Base-by-base conservation (phyloP, 2,888 invertebrate species). In the Watsonalla cultraria region DNA sequence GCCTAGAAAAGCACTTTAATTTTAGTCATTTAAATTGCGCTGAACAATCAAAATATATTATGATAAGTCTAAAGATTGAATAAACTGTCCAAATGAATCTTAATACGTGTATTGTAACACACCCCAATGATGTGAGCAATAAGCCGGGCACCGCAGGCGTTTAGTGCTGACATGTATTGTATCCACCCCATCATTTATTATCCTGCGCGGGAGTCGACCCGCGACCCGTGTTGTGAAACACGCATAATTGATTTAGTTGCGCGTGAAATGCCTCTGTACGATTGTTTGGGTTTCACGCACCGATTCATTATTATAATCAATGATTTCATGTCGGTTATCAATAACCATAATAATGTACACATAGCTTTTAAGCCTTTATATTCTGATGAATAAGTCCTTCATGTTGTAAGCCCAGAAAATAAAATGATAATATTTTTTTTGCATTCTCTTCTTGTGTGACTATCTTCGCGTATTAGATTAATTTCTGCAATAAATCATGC, bases 111-210 rank as follows among this genome's bases (percentile, higher is more conserved):
- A 8, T 46, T 49, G 46, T 42, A 37, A 52, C 58, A 59, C 74
- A 42, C 70, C 68, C 76, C 80, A 81, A 66, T 76, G 76, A 48
- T 56, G 52, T 54, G 42, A 68, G 56, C 70, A 77, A 76, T 85
- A 84, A 85, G 81, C 82, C 76, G 68, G 71, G 66, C 74, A 84
- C 89, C 87, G 84, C 89, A 83, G 89, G 88, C 88, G 87, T 86
- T 88, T 89, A 88, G 85, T 82, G 80, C 80, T 76, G 89, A 82
- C 86, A 78, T 67, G 63, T 65, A 85, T 90, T 89, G 89, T 88
- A 64, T 68, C 70, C 71, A 70, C 80, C 80, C 78, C 72, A 65
- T 59, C 67, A 61, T 69, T 70, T 69, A 70, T 70, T 72, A 70
- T 68, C 58, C 61, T 74, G 82, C 82, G 82, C 81, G 70, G 75